phyloP scores from a whole-genome alignment of 1,140 invertebrate species.

The Pissodes strobi region DNA sequence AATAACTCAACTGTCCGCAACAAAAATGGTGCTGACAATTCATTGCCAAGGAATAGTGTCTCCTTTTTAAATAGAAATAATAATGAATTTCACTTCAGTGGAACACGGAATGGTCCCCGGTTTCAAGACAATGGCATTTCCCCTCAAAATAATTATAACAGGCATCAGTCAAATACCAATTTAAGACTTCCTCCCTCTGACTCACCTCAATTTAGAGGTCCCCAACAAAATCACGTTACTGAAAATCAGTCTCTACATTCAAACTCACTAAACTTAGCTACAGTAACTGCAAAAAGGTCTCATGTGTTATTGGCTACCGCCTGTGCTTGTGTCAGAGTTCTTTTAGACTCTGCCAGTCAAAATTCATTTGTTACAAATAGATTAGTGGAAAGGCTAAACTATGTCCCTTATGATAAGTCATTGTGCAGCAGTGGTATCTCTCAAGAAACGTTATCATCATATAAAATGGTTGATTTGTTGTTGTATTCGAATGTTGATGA shows the following conservation, averaged over 20 bases:
- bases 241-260: not conserved
- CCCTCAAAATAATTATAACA: not conserved
- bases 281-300: not conserved
- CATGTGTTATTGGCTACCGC: slow-evolving; percentile 13
- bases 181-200: too few relatives aligned
- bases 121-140: not conserved
- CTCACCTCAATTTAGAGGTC: too few relatives aligned
- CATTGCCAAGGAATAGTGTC: not conserved
- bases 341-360: slow-evolving; percentile 1
- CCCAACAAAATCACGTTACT: not conserved
- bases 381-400: not conserved
- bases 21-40: not conserved
- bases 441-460: not conserved
- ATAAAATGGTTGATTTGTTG: slow-evolving; percentile 5
- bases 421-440: not conserved
- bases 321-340: not conserved
- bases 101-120: not conserved
- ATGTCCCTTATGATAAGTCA: not conserved
- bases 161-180: too few relatives aligned
- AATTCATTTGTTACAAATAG: not conserved
- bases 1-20: not conserved
- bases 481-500: not conserved
- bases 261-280: not conserved
- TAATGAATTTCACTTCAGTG: not conserved
- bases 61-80: not conserved